Conservation (phyloP, 2,888 invertebrate genomes). For the Pterostichus niger region DNA sequence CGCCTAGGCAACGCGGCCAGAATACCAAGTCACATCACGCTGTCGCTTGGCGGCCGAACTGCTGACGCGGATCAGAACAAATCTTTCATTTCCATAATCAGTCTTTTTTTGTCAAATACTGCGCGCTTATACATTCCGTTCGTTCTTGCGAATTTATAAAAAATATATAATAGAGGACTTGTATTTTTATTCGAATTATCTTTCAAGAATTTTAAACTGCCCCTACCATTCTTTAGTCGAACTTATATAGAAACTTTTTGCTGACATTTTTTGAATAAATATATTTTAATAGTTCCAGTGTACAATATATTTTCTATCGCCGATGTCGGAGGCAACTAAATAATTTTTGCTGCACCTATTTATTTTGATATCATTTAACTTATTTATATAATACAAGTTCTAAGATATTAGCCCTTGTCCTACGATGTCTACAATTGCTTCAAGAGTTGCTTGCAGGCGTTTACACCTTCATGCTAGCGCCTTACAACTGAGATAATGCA, state of each 20-base stretch:
- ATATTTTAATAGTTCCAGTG: no score
- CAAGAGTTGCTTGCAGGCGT: no score
- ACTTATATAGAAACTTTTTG: neutral
- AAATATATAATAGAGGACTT: conserved; percentile 54
- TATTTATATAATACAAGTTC: no score
- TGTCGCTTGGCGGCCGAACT: neutral
- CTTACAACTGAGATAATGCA: no score
- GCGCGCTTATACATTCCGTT: conserved; percentile 61
- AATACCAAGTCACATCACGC: conserved; percentile 44
- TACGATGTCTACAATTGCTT: no score
- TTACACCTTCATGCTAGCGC: no score
- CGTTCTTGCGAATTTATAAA: conserved; percentile 58
- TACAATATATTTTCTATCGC: no score
- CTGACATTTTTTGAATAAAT: neutral
- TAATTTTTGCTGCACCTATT: no score
- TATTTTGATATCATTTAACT: no score
- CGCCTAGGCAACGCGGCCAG: conserved; percentile 38
- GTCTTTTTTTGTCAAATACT: conserved; percentile 64
- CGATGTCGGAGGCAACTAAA: no score
- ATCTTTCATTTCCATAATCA: conserved; percentile 67
- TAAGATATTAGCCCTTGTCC: no score
- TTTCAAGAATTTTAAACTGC: conserved; percentile 48
- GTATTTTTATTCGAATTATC: conserved; percentile 54
- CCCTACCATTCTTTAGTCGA: neutral
- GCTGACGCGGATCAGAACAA: conserved; percentile 61